phyloP scores from a whole-genome alignment of 2,113 vertebrate species.

The Hemicordylus capensis region DNA sequence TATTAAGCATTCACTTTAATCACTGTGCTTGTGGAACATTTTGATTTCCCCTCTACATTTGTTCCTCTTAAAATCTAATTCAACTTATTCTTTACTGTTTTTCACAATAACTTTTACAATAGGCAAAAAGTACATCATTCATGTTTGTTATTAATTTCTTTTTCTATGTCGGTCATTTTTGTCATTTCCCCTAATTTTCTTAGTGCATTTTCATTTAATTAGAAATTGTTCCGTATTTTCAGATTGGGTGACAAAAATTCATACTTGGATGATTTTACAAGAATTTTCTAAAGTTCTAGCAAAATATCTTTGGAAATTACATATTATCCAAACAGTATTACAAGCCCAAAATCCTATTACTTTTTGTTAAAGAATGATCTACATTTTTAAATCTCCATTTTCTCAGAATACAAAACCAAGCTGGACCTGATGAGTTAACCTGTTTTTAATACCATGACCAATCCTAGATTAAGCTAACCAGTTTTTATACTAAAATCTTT shows the following conservation, averaged over 20 bases:
- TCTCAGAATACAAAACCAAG: background rate
- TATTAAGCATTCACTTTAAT: background rate
- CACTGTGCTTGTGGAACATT: background rate
- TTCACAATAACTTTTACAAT: background rate
- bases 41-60: background rate
- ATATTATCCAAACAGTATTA: background rate
- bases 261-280: background rate
- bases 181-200: background rate
- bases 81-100: background rate
- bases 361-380: background rate
- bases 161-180: background rate
- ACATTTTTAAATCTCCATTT: background rate
- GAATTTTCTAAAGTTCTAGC: background rate
- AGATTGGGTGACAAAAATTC: background rate
- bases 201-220: background rate
- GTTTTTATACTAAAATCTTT: too few relatives aligned
- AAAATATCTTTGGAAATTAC: background rate
- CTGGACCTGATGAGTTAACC: background rate
- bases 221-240: background rate
- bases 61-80: background rate
- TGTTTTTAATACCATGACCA: background rate
- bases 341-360: background rate
- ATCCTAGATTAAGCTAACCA: too few relatives aligned
- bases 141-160: background rate
- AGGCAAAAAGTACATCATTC: background rate